Evolutionary conservation across 2,888 invertebrate species (phyloP).

Genomic region (Aphrophora alni): DNA sequence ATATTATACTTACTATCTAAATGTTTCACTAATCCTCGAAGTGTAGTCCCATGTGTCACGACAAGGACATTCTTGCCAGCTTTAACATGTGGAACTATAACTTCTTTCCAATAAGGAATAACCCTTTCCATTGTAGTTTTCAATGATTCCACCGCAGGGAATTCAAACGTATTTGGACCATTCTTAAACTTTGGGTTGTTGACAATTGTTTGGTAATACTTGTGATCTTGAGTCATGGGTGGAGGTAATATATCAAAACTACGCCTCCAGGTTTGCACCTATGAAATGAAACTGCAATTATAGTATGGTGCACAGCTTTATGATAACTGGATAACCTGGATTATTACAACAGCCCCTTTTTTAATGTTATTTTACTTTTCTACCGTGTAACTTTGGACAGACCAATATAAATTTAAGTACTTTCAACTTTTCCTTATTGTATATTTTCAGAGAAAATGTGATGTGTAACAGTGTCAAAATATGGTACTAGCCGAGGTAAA

Average conservation of each 20-base stretch:
- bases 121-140: slow-evolving; percentile 56
- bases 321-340: no score
- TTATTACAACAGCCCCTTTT: no score
- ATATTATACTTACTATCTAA: slow-evolving; percentile 54
- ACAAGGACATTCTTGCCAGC: slow-evolving; percentile 56
- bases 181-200: slow-evolving; percentile 52
- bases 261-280: slow-evolving; percentile 57
- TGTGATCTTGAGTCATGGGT: slow-evolving; percentile 54
- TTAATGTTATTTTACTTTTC: no score
- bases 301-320: no score
- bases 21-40: slow-evolving; percentile 57
- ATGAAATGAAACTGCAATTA: no score
- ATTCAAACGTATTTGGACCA: slow-evolving; percentile 52
- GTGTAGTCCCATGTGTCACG: slow-evolving; percentile 57
- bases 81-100: slow-evolving; percentile 59
- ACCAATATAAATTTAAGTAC: no score
- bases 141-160: slow-evolving; percentile 57
- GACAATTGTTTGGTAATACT: slow-evolving; percentile 55
- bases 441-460: no score
- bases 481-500: no score
- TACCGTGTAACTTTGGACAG: no score
- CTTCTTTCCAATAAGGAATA: slow-evolving; percentile 61
- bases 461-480: no score
- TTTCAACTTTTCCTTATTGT: no score
- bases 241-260: slow-evolving; percentile 58